Evolutionary conservation across 2,113 vertebrate genomes (phyloP).

Genomic region (Caranx ignobilis): DNA sequence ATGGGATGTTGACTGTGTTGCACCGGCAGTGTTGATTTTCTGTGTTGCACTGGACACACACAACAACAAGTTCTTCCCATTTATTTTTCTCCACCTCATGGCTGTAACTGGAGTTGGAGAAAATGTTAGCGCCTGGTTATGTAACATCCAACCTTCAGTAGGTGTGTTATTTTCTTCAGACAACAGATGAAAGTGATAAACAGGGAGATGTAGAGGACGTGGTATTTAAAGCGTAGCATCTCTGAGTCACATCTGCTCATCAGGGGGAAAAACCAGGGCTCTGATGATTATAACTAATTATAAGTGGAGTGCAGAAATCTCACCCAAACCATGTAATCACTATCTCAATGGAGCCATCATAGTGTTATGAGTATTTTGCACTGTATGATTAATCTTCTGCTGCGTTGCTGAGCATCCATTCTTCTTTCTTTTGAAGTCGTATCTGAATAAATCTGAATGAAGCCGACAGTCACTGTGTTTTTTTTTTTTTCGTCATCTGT

Average conservation of each 20-base stretch:
- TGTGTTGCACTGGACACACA: neutral
- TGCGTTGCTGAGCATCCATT: neutral
- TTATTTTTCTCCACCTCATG: neutral
- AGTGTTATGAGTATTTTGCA: no score
- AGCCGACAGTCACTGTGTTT: neutral
- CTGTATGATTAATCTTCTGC: no score
- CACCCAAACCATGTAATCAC: neutral
- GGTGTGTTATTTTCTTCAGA: slow-evolving; percentile 5
- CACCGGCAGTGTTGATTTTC: no score
- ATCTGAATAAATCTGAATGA: neutral
- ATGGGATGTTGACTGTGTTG: no score
- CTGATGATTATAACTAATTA: neutral
- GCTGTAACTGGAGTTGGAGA: neutral
- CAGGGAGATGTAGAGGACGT: neutral
- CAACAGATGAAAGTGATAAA: neutral
- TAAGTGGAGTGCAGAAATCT: no score
- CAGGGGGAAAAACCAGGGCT: neutral
- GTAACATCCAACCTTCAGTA: slow-evolving; percentile 23
- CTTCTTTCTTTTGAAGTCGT: neutral
- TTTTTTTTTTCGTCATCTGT: neutral
- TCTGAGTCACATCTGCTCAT: neutral
- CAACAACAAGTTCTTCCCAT: neutral
- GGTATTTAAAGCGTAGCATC: neutral
- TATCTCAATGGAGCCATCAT: neutral
- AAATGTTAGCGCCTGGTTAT: slow-evolving; percentile 6